Evolutionary conservation across 2,888 invertebrate species (phyloP).

Genomic region (Tuberolachnus salignus): DNA sequence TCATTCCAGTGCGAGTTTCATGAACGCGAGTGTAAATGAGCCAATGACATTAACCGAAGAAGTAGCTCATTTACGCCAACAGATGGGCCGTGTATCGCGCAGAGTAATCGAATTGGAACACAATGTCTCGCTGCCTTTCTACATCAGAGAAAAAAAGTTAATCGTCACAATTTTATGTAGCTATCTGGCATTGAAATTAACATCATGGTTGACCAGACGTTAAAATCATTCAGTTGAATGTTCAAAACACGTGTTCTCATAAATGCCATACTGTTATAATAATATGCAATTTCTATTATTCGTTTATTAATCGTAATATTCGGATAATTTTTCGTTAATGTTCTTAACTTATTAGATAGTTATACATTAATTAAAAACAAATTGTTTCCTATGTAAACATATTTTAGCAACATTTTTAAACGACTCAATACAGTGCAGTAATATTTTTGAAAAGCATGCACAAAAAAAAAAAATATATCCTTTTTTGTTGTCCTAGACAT

Average conservation of each 20-base stretch:
- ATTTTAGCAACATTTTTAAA: neutral
- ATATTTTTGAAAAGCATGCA: neutral
- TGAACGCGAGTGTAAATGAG: conserved; percentile 35
- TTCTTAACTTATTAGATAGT: neutral
- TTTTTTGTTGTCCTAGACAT: no score
- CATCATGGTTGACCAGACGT: conserved; percentile 49
- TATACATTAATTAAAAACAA: neutral
- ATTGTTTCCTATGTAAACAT: neutral
- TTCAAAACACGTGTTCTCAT: neutral
- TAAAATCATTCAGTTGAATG: conserved; percentile 1
- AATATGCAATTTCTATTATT: conserved; percentile 15
- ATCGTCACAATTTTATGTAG: conserved; percentile 31
- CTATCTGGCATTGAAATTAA: conserved; percentile 41
- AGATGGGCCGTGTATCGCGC: conserved; percentile 43
- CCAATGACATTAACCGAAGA: conserved; percentile 51
- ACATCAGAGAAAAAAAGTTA: conserved; percentile 43
- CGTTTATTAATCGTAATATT: neutral
- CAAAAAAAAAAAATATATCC: no score
- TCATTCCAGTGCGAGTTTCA: conserved; percentile 40
- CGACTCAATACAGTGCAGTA: conserved; percentile 15
- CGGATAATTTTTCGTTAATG: neutral
- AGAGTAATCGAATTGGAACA: conserved; percentile 53
- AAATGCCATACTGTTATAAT: conserved; percentile 29
- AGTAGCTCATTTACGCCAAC: conserved; percentile 45
- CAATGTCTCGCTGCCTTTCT: conserved; percentile 31